These are phyloP conservation scores for Cosmopolites sordidus DNA, from an alignment of 2,888 invertebrate genomes.

Conservation along the genomic window DNA sequence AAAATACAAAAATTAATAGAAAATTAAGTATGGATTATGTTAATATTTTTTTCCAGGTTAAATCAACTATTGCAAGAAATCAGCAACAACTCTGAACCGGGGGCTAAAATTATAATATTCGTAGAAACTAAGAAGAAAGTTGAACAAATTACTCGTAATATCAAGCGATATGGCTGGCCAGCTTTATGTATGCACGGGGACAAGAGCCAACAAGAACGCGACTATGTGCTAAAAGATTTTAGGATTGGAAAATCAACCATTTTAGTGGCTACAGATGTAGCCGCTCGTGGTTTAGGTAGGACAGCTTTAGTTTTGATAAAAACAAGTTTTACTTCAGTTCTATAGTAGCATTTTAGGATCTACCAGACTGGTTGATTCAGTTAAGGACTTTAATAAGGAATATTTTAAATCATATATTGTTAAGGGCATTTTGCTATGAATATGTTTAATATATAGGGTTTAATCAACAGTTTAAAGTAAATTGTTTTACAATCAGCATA, in stretches of 20 bases:
- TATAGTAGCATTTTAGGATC: constrained; percentile 42
- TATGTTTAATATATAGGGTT: too few relatives aligned
- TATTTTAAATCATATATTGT: too few relatives aligned
- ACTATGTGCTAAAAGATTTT: constrained; percentile 87
- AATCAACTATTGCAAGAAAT: constrained; percentile 75
- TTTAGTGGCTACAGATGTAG: constrained; percentile 96
- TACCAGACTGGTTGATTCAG: constrained; percentile 49
- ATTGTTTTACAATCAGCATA: too few relatives aligned
- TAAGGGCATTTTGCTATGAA: too few relatives aligned
- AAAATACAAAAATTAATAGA: too few relatives aligned
- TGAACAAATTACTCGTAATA: constrained; percentile 71
- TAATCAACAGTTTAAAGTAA: too few relatives aligned
- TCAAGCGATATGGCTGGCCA: constrained; percentile 72
- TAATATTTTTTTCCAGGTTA: constrained; percentile 59
- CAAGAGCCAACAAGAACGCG: constrained; percentile 91
- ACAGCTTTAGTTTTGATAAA: neutral
- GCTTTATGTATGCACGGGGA: constrained; percentile 91
- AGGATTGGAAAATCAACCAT: constrained; percentile 83
- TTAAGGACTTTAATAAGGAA: too few relatives aligned
- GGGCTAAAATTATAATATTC: constrained; percentile 91
- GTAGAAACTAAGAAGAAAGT: constrained; percentile 93
- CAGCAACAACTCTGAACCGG: constrained; percentile 71
- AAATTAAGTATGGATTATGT: too few relatives aligned
- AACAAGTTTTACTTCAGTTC: constrained; percentile 10
- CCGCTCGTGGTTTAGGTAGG: constrained; percentile 89